Evolutionary conservation across 2,113 vertebrate species (phyloP).

Genomic region (Chaetops frenatus): DNA sequence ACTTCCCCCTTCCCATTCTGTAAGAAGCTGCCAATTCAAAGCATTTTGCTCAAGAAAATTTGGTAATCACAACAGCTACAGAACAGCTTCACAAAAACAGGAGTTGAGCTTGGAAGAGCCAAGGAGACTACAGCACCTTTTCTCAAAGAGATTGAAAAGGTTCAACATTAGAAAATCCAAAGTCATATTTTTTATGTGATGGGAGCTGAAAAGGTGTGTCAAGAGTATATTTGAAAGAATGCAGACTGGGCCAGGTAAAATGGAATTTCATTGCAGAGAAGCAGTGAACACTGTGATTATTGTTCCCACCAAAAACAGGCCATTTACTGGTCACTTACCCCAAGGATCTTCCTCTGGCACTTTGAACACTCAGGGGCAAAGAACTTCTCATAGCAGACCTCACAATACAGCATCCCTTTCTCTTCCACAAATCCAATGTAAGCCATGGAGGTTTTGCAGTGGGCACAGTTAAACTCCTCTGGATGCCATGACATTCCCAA

Average conservation of each 20-base stretch:
- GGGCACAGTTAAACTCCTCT: slow-evolving; percentile 91
- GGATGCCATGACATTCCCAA: slow-evolving; percentile 97
- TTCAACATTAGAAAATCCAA: not conserved
- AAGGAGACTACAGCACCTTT: not conserved
- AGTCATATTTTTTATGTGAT: rapidly evolving
- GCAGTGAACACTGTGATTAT: not conserved
- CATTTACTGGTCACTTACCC: slow-evolving; percentile 74
- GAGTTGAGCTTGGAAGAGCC: not conserved
- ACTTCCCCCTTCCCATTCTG: not conserved
- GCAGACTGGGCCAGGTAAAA: not conserved
- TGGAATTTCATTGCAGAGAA: not conserved
- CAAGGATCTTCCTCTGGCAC: slow-evolving; percentile 92
- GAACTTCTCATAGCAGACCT: slow-evolving; percentile 91
- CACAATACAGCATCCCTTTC: slow-evolving; percentile 86
- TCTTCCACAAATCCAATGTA: slow-evolving; percentile 93
- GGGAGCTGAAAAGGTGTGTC: not conserved
- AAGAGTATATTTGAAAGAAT: not conserved
- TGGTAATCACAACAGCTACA: not conserved
- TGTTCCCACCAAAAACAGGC: not conserved
- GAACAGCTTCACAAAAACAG: not conserved
- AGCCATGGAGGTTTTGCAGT: slow-evolving; percentile 88
- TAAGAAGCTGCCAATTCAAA: not conserved
- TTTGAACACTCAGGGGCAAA: slow-evolving; percentile 87
- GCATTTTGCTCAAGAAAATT: not conserved
- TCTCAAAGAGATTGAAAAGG: not conserved